Base-by-base conservation (phyloP, 2,888 invertebrate genomes). In the Orchestes rusci region DNA sequence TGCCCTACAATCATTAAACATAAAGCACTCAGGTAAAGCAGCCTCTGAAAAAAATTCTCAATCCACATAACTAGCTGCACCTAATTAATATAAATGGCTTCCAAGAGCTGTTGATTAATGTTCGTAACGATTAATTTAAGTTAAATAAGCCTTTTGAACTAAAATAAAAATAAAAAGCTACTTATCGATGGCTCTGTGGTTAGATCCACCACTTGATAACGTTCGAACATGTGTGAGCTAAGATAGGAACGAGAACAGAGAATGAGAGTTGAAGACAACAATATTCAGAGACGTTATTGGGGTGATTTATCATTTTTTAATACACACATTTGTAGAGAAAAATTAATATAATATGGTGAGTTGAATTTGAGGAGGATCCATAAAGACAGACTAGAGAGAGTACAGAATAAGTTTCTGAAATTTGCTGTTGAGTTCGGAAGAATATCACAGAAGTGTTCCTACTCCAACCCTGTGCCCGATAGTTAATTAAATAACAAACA, bases 401-500 rank as follows among this genome's bases (percentile, higher is more conserved):
- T n/a, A n/a, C n/a, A n/a, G n/a, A n/a, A n/a, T n/a, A n/a, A n/a
- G n/a, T n/a, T n/a, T n/a, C n/a, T n/a, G n/a, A n/a, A n/a, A n/a
- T n/a, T n/a, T n/a, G n/a, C n/a, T n/a, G n/a, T n/a, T n/a, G n/a
- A n/a, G n/a, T n/a, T n/a, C n/a, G n/a, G n/a, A n/a, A n/a, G n/a
- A n/a, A n/a, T n/a, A n/a, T 16, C 5, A 7, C 8, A 4, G 5
- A 34, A 34, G 12, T 17, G 7, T 12, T 8, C 23, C 19, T 17
- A 45, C n/a, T 39, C 41, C 44, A 20, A 12, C 18, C 37, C 49
- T 45, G 65, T 59, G 60, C 60, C 54, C 58, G 59, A 59, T 63
- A 64, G 64, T 67, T 68, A 68, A 68, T 68, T 68, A 68, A 68
- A 68, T 67, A 67, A 66, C 66, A 60, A 65, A 63, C 54, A 59